phyloP scores from a whole-genome alignment of 2,797 vertebrate genomes.

The Chromobotia macracanthus region DNA sequence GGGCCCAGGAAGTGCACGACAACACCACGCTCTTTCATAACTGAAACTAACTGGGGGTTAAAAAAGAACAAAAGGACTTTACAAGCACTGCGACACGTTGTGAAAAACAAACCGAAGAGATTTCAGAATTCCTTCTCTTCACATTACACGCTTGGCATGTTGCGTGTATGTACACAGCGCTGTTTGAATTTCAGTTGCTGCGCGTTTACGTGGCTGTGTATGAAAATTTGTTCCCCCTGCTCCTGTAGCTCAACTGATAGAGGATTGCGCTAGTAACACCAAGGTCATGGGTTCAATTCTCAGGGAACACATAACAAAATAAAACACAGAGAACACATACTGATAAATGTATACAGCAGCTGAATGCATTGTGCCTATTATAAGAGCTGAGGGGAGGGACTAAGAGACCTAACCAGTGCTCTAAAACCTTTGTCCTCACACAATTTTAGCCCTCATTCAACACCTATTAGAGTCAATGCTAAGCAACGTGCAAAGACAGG shows the following conservation, averaged over 20 bases:
- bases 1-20: conserved; percentile 45
- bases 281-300: background rate
- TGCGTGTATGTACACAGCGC: conserved; percentile 21
- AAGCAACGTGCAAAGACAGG: background rate
- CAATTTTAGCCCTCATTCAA: conserved; percentile 29
- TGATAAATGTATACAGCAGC: background rate
- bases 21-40: conserved; percentile 47
- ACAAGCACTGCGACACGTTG: conserved; percentile 46
- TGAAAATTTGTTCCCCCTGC: background rate
- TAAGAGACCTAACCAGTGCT: background rate
- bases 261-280: background rate
- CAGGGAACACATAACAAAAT: background rate
- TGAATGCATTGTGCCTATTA: background rate
- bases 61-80: conserved; percentile 53
- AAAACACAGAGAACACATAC: background rate
- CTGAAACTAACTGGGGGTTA: conserved; percentile 52
- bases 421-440: conserved; percentile 23
- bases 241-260: background rate
- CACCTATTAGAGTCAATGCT: conserved; percentile 31
- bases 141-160: conserved; percentile 38
- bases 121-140: conserved; percentile 47
- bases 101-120: conserved; percentile 48
- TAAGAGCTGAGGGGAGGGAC: background rate
- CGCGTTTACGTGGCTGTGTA: background rate
- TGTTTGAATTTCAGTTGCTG: background rate